Percentiles rank a stretch among this genome's conserved stretches.
Conservation (phyloP, 1,140 invertebrate genomes). For the Cataglyphis hispanica region DNA sequence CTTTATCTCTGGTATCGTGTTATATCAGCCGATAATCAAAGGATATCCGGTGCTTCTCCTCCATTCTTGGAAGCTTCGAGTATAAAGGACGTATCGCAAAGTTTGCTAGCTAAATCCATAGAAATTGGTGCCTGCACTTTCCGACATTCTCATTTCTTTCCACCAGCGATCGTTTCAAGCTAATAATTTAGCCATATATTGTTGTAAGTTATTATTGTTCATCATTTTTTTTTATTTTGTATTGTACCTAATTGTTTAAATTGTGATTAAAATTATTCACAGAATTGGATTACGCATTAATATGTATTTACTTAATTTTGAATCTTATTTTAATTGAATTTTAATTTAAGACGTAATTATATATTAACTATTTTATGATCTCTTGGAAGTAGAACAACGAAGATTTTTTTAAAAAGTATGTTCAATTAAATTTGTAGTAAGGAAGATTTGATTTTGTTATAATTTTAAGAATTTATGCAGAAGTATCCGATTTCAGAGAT, state of each 20-base stretch:
- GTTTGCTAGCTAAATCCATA: conserved; percentile 3
- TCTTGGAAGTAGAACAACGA: not conserved
- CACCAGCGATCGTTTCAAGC: not conserved
- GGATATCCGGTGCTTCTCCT: conserved; percentile 23
- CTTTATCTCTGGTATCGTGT: conserved; percentile 17
- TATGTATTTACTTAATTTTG: not conserved
- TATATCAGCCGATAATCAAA: conserved; percentile 35
- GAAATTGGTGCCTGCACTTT: conserved; percentile 42
- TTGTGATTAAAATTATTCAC: not conserved
- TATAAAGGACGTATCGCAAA: conserved; percentile 21
- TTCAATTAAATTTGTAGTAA: conserved; percentile 6
- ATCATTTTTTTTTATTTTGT: conserved; percentile 7
- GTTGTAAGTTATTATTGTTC: conserved; percentile 2
- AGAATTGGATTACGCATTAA: not conserved
- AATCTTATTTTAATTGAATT: conserved; percentile 8
- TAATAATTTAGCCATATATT: conserved; percentile 48
- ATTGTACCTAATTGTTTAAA: not conserved
- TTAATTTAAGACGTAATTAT: not conserved
- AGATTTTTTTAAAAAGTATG: not conserved
- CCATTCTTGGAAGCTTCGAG: not conserved
- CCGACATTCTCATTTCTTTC: not conserved
- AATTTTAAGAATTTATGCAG: not conserved
- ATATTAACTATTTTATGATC: not conserved
- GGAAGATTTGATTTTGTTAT: not conserved
- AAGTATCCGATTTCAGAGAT: not conserved